Conservation (phyloP, 2,797 vertebrate species). For the Clarias fuscus region DNA sequence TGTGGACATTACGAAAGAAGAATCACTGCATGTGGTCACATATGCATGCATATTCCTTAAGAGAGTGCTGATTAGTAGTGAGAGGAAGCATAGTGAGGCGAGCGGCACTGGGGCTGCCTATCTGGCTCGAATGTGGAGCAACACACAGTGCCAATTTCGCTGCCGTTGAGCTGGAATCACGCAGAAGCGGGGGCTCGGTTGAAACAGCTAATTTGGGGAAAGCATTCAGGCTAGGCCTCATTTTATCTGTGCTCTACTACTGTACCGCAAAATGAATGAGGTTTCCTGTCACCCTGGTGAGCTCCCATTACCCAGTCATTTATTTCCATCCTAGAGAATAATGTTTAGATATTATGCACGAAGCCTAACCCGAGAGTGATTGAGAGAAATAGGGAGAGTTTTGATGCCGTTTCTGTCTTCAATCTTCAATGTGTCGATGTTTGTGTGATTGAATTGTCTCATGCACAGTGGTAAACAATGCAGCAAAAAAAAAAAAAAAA, state of each 20-base stretch:
- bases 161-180: conserved; percentile 30
- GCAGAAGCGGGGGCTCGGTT: conserved; percentile 32
- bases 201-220: conserved; percentile 53
- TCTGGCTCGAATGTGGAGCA: conserved; percentile 39
- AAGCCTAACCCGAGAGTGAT: conserved; percentile 42
- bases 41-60: conserved; percentile 40
- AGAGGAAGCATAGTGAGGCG: conserved; percentile 49
- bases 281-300: conserved; percentile 49
- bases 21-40: conserved; percentile 45
- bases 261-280: conserved; percentile 53
- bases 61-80: conserved; percentile 50
- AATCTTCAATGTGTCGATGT: conserved; percentile 27
- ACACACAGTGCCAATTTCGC: conserved; percentile 39
- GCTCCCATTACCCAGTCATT: conserved; percentile 51
- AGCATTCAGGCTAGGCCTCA: conserved; percentile 46
- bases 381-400: conserved; percentile 46
- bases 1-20: conserved; percentile 43
- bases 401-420: conserved; percentile 40
- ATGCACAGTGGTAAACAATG: conserved; percentile 17
- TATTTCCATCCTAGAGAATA: conserved; percentile 50
- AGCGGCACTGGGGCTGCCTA: conserved; percentile 35
- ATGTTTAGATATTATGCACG: conserved; percentile 50
- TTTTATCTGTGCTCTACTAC: conserved; percentile 46
- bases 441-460: conserved; percentile 30
- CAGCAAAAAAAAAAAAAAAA: background rate